These are phyloP conservation scores for Geopemphigus sp. DNA, from an alignment of 1,140 invertebrate species.

Conservation along the genomic window DNA sequence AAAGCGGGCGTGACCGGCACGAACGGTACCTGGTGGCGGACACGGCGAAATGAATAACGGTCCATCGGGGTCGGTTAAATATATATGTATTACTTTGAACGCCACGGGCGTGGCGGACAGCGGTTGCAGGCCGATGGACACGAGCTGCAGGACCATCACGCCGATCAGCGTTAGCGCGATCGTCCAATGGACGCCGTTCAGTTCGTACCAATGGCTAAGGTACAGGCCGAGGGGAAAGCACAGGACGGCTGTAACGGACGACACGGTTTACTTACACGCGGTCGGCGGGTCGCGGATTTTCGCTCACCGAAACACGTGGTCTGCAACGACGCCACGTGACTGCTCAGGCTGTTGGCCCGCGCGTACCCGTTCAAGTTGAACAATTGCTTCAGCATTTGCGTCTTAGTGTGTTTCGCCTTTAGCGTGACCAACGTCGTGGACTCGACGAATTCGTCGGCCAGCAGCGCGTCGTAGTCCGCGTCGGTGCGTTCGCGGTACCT, in stretches of 20 bases:
- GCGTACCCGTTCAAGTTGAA: constrained; percentile 61
- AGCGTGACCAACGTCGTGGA: constrained; percentile 45
- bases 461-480: constrained; percentile 52
- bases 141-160: constrained; percentile 12
- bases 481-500: constrained; percentile 54
- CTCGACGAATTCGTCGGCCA: constrained; percentile 42
- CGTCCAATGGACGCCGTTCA: constrained; percentile 19
- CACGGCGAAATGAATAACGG: no score
- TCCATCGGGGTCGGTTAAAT: no score
- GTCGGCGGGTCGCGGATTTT: no score
- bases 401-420: constrained; percentile 51
- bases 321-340: constrained; percentile 54
- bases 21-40: constrained; percentile 69
- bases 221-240: constrained; percentile 24
- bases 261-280: no score
- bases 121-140: constrained; percentile 21
- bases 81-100: constrained; percentile 35
- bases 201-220: constrained; percentile 38
- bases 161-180: neutral
- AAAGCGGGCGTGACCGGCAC: constrained; percentile 81
- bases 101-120: constrained; percentile 23
- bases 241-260: neutral
- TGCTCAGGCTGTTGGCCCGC: constrained; percentile 55
- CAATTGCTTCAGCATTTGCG: constrained; percentile 55
- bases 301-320: constrained; percentile 38